phyloP scores from a whole-genome alignment of 92 coral and sea anemone genomes.

The Phenganax marumi region DNA sequence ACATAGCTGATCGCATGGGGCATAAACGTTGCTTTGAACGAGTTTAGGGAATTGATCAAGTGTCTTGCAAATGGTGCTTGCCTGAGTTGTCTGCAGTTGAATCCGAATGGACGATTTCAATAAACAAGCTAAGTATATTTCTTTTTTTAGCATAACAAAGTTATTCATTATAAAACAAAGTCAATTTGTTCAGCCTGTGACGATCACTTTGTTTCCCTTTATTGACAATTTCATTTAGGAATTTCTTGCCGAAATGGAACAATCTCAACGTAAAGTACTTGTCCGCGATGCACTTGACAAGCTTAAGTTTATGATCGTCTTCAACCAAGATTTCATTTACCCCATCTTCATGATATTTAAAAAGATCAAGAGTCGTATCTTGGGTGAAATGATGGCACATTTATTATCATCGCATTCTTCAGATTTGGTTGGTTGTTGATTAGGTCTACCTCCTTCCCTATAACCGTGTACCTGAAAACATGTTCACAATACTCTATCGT shows the following conservation, averaged over 20 bases:
- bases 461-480: background rate
- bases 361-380: background rate
- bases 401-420: background rate
- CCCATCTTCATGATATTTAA: background rate
- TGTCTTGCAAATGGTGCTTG: no score
- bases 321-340: background rate
- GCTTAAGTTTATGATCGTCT: background rate
- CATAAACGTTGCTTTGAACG: no score
- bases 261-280: background rate
- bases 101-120: no score
- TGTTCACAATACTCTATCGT: background rate
- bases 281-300: background rate
- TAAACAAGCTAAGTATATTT: no score
- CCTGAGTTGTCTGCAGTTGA: no score
- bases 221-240: background rate
- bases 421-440: background rate
- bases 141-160: no score
- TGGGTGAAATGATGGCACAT: background rate
- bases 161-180: background rate
- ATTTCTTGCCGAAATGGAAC: background rate
- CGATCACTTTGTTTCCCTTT: conserved; percentile 1
- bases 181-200: background rate
- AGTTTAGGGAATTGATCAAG: no score
- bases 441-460: background rate
- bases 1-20: no score